Evolutionary conservation across 2,113 vertebrate species (phyloP).

Genomic region (Tetraodon nigroviridis): DNA sequence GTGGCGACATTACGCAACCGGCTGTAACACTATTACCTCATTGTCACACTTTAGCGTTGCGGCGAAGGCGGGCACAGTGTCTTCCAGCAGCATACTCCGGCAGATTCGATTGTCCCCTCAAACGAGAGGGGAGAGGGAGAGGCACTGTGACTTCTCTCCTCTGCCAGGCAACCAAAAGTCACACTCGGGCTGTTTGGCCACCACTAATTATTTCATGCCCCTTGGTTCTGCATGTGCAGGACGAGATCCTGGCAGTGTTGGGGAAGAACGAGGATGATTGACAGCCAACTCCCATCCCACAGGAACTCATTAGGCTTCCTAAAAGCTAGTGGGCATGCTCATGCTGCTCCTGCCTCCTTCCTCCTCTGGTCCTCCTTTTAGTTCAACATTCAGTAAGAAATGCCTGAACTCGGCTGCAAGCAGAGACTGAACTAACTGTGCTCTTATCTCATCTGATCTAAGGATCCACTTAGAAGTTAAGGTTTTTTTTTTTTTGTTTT

Average conservation of each 20-base stretch:
- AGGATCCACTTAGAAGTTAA: slow-evolving; percentile 61
- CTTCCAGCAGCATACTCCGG: slow-evolving; percentile 32
- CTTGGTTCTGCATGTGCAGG: slow-evolving; percentile 69
- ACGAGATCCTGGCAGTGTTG: slow-evolving; percentile 52
- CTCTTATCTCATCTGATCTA: slow-evolving; percentile 75
- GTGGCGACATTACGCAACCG: slow-evolving; percentile 60
- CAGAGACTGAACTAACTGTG: slow-evolving; percentile 59
- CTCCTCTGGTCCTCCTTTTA: slow-evolving; percentile 73
- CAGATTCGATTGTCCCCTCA: slow-evolving; percentile 33
- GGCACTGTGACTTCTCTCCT: slow-evolving; percentile 46
- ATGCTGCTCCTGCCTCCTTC: slow-evolving; percentile 66
- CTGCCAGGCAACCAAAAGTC: slow-evolving; percentile 42
- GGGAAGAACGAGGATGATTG: slow-evolving; percentile 72
- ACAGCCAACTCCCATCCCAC: slow-evolving; percentile 73
- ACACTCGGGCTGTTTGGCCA: slow-evolving; percentile 59
- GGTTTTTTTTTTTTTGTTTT: slow-evolving; percentile 45
- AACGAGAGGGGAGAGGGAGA: slow-evolving; percentile 12
- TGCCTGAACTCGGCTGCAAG: slow-evolving; percentile 65
- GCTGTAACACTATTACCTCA: slow-evolving; percentile 66
- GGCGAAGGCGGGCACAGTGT: slow-evolving; percentile 22
- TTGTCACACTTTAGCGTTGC: slow-evolving; percentile 47
- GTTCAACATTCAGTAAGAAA: slow-evolving; percentile 72
- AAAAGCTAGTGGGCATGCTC: slow-evolving; percentile 79
- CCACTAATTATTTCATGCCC: slow-evolving; percentile 80
- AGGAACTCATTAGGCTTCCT: slow-evolving; percentile 82